A percentile compares a stretch with the other conserved stretches of the same genome.
Evolutionary conservation across 2,113 vertebrate genomes (phyloP).

Genomic region (Sinocyclocheilus grahami): DNA sequence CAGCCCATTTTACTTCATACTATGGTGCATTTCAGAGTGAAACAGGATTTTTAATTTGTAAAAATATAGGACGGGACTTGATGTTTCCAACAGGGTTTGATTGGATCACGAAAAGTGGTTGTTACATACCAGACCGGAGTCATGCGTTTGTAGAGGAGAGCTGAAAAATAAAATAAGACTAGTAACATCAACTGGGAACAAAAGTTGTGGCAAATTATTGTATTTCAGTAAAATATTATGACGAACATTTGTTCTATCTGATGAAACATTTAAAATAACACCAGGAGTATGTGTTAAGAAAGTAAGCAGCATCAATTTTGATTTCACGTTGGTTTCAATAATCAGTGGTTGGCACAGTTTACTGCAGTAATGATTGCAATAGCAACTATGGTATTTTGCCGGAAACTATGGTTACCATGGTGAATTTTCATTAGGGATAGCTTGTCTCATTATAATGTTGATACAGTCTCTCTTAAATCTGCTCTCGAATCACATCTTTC

Average conservation of each 20-base stretch:
- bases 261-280: too few relatives aligned
- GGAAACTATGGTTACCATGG: conserved; percentile 22
- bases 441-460: conserved; percentile 26
- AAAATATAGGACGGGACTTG: not conserved
- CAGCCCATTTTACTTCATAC: not conserved
- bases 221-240: not conserved
- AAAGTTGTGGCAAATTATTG: not conserved
- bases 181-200: not conserved
- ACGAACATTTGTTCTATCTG: not conserved
- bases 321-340: not conserved
- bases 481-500: conserved; percentile 15
- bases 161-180: not conserved
- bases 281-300: not conserved
- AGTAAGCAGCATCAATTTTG: not conserved
- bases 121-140: not conserved
- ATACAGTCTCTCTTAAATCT: not conserved
- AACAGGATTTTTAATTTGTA: not conserved
- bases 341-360: not conserved
- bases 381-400: conserved; percentile 9
- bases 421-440: conserved; percentile 13
- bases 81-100: not conserved
- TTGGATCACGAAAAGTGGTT: not conserved
- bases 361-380: not conserved
- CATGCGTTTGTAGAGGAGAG: not conserved
- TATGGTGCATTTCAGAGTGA: not conserved